Conservation (phyloP, 1,140 invertebrate genomes). For the Dryas iulia region DNA sequence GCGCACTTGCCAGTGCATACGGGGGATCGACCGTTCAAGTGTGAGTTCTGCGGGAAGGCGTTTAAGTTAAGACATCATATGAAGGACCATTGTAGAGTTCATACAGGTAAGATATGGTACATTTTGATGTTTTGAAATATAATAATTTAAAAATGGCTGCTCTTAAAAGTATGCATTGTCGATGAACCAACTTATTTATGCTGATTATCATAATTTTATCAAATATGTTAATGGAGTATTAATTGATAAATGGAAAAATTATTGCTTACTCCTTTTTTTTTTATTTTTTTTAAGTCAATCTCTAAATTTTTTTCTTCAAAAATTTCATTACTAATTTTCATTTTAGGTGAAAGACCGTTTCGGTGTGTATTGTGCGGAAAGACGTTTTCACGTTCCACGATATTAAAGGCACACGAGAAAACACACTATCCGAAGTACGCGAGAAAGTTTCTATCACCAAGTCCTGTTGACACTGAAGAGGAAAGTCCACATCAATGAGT, state of each 20-base stretch:
- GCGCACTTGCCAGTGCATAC: conserved; percentile 93
- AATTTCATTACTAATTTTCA: not conserved
- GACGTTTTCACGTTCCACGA: conserved; percentile 93
- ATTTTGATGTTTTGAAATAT: too few species aligned
- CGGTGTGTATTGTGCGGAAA: conserved; percentile 93
- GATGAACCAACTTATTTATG: too few species aligned
- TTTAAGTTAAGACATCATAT: conserved; percentile 95
- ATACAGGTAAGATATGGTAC: conserved; percentile 84
- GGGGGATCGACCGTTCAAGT: conserved; percentile 93
- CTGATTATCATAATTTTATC: too few species aligned
- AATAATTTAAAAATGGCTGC: too few species aligned
- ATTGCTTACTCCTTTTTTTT: too few species aligned
- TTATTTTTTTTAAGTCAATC: too few species aligned
- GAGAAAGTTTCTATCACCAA: conserved; percentile 91
- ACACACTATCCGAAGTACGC: conserved; percentile 95
- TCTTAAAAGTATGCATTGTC: too few species aligned
- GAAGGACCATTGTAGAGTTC: conserved; percentile 95
- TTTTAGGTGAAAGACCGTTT: conserved; percentile 90
- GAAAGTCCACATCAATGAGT: conserved; percentile 87
- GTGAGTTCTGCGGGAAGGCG: conserved; percentile 94
- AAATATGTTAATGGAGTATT: too few species aligned
- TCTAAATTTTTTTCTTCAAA: too few species aligned
- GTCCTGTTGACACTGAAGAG: conserved; percentile 89
- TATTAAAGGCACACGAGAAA: conserved; percentile 94
- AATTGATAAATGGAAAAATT: too few species aligned